These are phyloP conservation scores for Camarhynchus parvulus DNA, from an alignment of 2,113 vertebrate genomes.

Conservation along the genomic window DNA sequence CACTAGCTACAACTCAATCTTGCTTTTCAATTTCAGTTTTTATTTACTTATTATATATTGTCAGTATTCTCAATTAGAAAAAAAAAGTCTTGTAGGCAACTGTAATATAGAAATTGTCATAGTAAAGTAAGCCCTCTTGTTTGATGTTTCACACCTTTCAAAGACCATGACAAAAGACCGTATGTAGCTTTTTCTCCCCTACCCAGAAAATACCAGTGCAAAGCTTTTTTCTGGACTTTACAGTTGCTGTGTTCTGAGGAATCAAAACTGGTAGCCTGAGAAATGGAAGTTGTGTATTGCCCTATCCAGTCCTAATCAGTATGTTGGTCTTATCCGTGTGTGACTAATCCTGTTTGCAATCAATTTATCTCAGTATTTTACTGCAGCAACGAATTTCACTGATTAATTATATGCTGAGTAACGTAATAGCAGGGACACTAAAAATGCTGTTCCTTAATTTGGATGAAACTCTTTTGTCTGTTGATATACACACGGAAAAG, in stretches of 20 bases:
- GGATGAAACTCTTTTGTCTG: neutral
- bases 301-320: neutral
- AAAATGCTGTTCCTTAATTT: neutral
- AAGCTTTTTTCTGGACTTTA: neutral
- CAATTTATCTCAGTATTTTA: constrained; percentile 43
- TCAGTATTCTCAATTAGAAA: constrained; percentile 39
- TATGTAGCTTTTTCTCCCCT: neutral
- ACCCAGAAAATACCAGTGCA: neutral
- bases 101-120: neutral
- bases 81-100: neutral
- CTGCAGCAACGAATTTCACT: constrained; percentile 44
- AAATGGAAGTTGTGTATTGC: neutral
- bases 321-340: neutral
- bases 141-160: neutral
- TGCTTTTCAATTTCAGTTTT: constrained; percentile 41
- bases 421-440: neutral
- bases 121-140: neutral
- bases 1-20: constrained; percentile 6
- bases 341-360: constrained; percentile 36
- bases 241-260: neutral
- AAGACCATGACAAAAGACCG: neutral
- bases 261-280: neutral
- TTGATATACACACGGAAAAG: neutral
- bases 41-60: constrained; percentile 42
- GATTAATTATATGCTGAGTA: constrained; percentile 35